Base-by-base conservation (phyloP, 2,113 vertebrate species). In the Pyxicephalus adspersus region DNA sequence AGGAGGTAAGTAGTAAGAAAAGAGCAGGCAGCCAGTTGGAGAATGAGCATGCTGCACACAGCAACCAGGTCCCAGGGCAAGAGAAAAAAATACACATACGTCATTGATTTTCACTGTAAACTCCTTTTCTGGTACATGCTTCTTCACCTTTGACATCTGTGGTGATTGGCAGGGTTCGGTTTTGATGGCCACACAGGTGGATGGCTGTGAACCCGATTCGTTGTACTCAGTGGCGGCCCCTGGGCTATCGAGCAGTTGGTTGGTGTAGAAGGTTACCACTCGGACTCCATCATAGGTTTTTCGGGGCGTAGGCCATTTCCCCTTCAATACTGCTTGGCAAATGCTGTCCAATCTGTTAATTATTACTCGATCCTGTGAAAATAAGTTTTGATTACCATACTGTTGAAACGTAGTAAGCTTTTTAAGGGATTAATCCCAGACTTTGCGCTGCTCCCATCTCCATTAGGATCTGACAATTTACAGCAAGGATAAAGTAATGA, bases 101-200 rank as follows among this genome's bases (percentile, higher is more conserved):
- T 99, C 95, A 94, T 97, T 98, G 93, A 98, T 96, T 96, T 97
- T 98, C 95, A 98, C 97, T 96, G 97, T 98, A 97, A 99, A 99
- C 95, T 99, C 96, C 96, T 98, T 98, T 96, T 97, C 96, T 96
- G 94, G 95, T 95, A 98, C 98, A 98, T 98, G 96, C 96, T 96
- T 97, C 96, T 97, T 98, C 96, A 99, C 98, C 98, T 99, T 98
- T 97, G 96, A 95, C 95, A 96, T 95, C 94, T 99, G 97, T 91
- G 96, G 86, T 28, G 96, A 96, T 20, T 94, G 95, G 38, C 96
- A 95, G 45, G 91, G 93, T 64, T 98, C 97, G 91, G 98, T 96
- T 89, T 92, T 91, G 63, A 90, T 86, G 26, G 83, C 81, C 51
- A 85, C 84, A 17, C 85, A 84, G 29, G 87, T 86, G 18, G 65